phyloP scores from a whole-genome alignment of 1,140 invertebrate genomes.

The Ectropis grisescens region DNA sequence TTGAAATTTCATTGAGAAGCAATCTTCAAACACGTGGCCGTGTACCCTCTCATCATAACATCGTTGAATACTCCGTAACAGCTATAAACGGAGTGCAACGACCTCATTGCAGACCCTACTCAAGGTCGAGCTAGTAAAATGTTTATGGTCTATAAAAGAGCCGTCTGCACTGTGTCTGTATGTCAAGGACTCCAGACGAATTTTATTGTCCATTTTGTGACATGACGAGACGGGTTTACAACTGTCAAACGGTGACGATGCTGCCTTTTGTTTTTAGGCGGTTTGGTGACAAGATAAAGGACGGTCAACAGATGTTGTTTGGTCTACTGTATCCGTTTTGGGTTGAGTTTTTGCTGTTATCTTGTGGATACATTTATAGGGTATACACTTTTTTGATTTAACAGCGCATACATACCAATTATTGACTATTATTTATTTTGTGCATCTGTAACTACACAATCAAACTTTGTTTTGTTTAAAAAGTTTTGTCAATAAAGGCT shows the following conservation, averaged over 20 bases:
- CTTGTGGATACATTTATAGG: no score
- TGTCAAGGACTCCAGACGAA: conserved; percentile 61
- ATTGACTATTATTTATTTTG: no score
- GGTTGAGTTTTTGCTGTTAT: no score
- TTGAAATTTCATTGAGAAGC: no score
- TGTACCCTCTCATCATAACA: conserved; percentile 11
- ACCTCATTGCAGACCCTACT: conserved; percentile 59
- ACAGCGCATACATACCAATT: no score
- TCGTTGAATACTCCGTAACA: conserved; percentile 11
- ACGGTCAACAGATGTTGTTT: neutral
- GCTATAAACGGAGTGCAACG: conserved; percentile 56
- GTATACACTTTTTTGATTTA: no score
- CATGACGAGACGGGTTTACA: conserved; percentile 24
- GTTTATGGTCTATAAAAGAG: conserved; percentile 68
- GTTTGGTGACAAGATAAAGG: neutral
- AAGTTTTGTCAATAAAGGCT: no score
- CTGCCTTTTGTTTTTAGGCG: conserved; percentile 17
- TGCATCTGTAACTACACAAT: no score
- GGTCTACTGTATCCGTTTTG: no score
- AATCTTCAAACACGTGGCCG: neutral
- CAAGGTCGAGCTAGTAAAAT: conserved; percentile 67
- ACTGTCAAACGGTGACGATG: conserved; percentile 15
- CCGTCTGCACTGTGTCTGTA: conserved; percentile 58
- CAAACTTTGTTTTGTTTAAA: no score
- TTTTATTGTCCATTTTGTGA: conserved; percentile 37